Percentiles rank a stretch among this genome's conserved stretches.
Conservation (phyloP, 2,888 invertebrate genomes). For the Mesorhabditis belari region DNA sequence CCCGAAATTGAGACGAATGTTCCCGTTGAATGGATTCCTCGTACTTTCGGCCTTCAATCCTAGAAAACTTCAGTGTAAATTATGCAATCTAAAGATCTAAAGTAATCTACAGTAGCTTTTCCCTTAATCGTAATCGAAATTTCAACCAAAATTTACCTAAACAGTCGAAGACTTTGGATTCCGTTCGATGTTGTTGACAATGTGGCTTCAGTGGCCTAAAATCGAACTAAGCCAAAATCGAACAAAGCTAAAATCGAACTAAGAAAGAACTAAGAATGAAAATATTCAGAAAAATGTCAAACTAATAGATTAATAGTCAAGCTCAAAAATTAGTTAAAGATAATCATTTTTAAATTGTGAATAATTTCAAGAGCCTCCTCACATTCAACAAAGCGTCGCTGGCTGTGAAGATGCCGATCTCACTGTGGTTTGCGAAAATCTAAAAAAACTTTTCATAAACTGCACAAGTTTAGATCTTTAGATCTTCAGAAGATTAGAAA, state of each 20-base stretch:
- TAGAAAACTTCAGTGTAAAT: no score
- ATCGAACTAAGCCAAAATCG: no score
- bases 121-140: no score
- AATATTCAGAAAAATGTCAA: background rate
- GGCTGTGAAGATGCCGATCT: background rate
- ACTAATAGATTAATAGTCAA: background rate
- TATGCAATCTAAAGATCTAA: no score
- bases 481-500: no score
- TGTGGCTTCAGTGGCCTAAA: no score
- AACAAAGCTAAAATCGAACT: no score
- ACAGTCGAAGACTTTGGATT: background rate
- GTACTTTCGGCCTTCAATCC: no score
- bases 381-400: background rate
- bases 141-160: background rate
- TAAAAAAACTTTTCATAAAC: background rate
- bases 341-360: background rate
- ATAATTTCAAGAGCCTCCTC: background rate
- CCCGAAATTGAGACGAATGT: background rate
- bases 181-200: no score
- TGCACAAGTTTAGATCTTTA: no score
- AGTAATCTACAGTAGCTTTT: no score
- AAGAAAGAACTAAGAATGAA: background rate
- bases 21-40: background rate
- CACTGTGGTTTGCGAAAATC: background rate
- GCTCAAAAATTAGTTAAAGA: background rate